A percentile compares a stretch with the other conserved stretches of the same genome.
phyloP scores from a whole-genome alignment of 2,888 invertebrate genomes.

The Euphydryas editha region DNA sequence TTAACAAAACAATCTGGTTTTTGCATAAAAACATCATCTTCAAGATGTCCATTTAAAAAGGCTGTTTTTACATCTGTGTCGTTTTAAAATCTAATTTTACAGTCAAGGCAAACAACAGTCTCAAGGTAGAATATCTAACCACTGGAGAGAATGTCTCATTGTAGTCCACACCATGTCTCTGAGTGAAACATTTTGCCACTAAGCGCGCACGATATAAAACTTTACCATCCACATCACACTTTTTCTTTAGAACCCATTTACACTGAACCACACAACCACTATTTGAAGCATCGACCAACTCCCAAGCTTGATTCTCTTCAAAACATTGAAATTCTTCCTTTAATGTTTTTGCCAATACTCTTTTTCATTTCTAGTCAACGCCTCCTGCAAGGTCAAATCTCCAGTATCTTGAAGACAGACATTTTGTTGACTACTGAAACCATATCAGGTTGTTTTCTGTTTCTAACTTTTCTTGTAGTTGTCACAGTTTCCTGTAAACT shows the following conservation, averaged over 20 bases:
- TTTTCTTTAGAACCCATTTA: neutral
- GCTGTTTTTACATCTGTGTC: constrained; percentile 5
- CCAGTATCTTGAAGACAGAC: neutral
- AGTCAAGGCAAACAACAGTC: neutral
- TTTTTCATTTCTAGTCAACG: neutral
- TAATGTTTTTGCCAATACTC: neutral
- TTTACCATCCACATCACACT: neutral
- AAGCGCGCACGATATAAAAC: neutral
- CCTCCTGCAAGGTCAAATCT: neutral
- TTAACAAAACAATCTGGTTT: neutral
- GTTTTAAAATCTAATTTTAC: neutral
- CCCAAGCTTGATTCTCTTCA: neutral
- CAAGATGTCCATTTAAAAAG: constrained; percentile 17
- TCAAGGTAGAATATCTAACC: no score
- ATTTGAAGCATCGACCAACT: neutral
- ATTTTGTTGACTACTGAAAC: neutral
- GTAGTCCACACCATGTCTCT: neutral
- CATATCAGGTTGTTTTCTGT: constrained; percentile 20
- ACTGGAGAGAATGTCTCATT: neutral
- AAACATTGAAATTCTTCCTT: neutral
- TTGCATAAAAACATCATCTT: constrained; percentile 15
- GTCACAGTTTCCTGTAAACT: no score
- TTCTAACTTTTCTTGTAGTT: neutral
- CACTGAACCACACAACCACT: neutral
- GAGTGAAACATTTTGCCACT: neutral